These are phyloP conservation scores for Tricholauxania praeusta DNA, from an alignment of 2,888 invertebrate genomes.

Conservation along the genomic window DNA sequence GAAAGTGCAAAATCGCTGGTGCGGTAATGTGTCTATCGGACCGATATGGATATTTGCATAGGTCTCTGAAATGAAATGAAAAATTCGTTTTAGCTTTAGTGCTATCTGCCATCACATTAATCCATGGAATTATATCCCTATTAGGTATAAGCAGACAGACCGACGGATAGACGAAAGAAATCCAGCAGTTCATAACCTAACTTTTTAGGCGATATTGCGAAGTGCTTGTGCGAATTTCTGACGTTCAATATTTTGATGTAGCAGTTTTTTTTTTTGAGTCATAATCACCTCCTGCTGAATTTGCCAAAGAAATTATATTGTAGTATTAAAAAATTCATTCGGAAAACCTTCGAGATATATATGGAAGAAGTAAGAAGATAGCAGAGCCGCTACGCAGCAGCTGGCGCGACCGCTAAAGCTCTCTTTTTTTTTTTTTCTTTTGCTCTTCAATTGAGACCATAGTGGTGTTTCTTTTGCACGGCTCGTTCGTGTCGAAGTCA, in stretches of 20 bases:
- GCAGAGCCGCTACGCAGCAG: slow-evolving; percentile 27
- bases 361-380: slow-evolving; percentile 42
- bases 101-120: neutral
- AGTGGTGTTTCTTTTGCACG: slow-evolving; percentile 34
- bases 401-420: slow-evolving; percentile 25
- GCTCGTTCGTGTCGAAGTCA: slow-evolving; percentile 35
- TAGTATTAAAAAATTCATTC: slow-evolving; percentile 3
- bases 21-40: neutral
- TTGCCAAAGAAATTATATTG: too few relatives aligned
- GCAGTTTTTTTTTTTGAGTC: too few relatives aligned
- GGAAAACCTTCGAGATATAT: slow-evolving; percentile 47
- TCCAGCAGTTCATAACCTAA: slow-evolving; percentile 43
- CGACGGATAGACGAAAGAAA: slow-evolving; percentile 4
- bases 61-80: too few relatives aligned
- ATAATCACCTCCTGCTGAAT: too few relatives aligned
- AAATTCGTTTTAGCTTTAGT: too few relatives aligned
- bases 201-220: slow-evolving; percentile 27
- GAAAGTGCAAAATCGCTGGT: slow-evolving; percentile 22
- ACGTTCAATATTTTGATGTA: too few relatives aligned
- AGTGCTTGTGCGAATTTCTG: too few relatives aligned
- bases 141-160: slow-evolving; percentile 24
- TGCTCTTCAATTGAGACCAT: slow-evolving; percentile 24
- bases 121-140: slow-evolving; percentile 30
- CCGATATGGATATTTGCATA: neutral
- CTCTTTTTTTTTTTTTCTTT: slow-evolving; percentile 40